Evolutionary conservation across 2,888 invertebrate genomes (phyloP), one percentile per base, ranked within the genome.

Genomic region (Synanthedon vespiformis): DNA sequence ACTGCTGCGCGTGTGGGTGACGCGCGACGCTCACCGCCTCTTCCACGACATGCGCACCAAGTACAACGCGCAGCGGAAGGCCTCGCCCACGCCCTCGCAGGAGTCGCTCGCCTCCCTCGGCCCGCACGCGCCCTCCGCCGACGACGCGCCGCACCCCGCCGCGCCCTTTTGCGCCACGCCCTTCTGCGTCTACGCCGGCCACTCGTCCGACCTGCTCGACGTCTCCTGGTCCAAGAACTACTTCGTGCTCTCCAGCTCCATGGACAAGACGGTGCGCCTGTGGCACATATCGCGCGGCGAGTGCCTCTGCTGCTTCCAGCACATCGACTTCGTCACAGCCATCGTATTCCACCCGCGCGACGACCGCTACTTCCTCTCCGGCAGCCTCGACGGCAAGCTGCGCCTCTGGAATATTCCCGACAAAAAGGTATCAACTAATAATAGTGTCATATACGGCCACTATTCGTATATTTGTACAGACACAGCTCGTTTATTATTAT

Each of bases 351-450:
- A 99, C 84, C 99, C 99, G 1, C 89, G 94, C 53, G 95, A 95
- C 66, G 95, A 95, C 74, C 83, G 95, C 27, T 93, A 98, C 79
- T 99, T 99, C 81, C 87, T 99, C 40, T 98, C 98, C 55, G 99
- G 99, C 13, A 98, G 98, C 16, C 85, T 99, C 50, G 99, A 99
- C 79, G 99, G 99, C 1, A 99, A 99, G 82, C 88, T 99, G 51
- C 89, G 99, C n/a, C 86, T 99, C 6, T 99, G 99, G 99, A 98
- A 99, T 80, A 99, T 99, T 71, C 98, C 99, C 0, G 99, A 99
- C 74, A 99, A 99, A 77, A 98, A 98, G 83, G 90, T 90, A 57
- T 3, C 18, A 2, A 3, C 3, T 18, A n/a, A n/a, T n/a, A n/a
- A n/a, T 40, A 11, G 44, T 14, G 27, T n/a, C 41, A 48, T 50